Evolutionary conservation across 1,140 invertebrate species (phyloP).

Genomic region (Drosophila sp.): DNA sequence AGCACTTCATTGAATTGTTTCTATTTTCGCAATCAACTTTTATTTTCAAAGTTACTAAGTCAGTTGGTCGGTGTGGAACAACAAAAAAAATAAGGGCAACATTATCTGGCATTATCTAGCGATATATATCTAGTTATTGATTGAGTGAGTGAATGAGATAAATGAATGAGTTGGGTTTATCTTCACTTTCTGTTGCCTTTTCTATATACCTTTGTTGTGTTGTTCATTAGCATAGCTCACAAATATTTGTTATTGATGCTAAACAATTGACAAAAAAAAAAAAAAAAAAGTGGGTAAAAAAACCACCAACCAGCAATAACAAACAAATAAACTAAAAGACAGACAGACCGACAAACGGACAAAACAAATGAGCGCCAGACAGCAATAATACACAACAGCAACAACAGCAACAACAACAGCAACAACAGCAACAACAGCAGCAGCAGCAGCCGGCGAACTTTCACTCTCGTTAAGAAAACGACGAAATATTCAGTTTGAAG

Average conservation of each 20-base stretch:
- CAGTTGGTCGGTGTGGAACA: slow-evolving; percentile 17
- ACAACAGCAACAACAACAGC: slow-evolving; percentile 5
- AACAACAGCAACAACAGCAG: slow-evolving; percentile 5
- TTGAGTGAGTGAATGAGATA: not conserved
- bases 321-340: slow-evolving; percentile 39
- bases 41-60: slow-evolving; percentile 30
- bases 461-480: slow-evolving; percentile 64
- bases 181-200: slow-evolving; percentile 29
- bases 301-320: slow-evolving; percentile 19
- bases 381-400: slow-evolving; percentile 17
- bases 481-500: slow-evolving; percentile 45
- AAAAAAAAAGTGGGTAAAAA: slow-evolving; percentile 26
- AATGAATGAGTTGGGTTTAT: not conserved
- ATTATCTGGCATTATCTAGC: not conserved
- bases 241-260: slow-evolving; percentile 76
- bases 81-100: slow-evolving; percentile 4
- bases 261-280: slow-evolving; percentile 66
- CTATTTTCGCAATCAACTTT: slow-evolving; percentile 24
- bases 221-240: slow-evolving; percentile 68
- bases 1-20: slow-evolving; percentile 30
- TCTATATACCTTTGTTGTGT: slow-evolving; percentile 5
- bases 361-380: slow-evolving; percentile 30
- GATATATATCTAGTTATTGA: not conserved
- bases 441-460: slow-evolving; percentile 48
- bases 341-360: not conserved